Base-by-base conservation (phyloP, 2,113 vertebrate species). In the Lophius piscatorius region DNA sequence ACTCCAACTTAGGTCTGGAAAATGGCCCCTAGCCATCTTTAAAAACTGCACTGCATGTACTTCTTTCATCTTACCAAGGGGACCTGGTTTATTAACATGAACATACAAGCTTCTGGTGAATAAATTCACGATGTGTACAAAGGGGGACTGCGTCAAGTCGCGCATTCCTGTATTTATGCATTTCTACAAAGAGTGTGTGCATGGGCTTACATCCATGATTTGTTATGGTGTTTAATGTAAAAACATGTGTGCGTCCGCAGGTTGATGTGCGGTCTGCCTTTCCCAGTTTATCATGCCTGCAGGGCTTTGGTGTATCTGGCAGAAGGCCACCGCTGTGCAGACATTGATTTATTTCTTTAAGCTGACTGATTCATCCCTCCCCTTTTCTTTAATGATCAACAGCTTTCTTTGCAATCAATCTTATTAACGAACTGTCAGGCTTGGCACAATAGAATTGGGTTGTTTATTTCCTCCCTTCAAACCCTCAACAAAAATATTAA, bases 291-390 rank as follows among this genome's bases (percentile, higher is more conserved):
- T 60, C 46, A 13, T 14, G 12, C 57, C 69, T 24, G 26, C 34
- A 11, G 49, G 70, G 17, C 26, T 38, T 12, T 10, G 2, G 34
- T 9, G 28, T 31, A 24, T 45, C 23, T 69, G 76, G 79, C 73
- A 41, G 46, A 2, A 6, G 3, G 55, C 69, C 78, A 66, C 9
- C 2, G 2, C 4, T 20, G 4, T 10, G 64, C 49, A 17, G 54
- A 64, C 70, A 1, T 20, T 65, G 77, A 78, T 69, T 74, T 69
- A 69, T 72, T 44, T 12, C 20, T 45, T 36, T 21, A 26, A 29
- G 31, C 21, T 2, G 45, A 38, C 60, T 0, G 24, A 59, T 66
- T 72, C 34, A 17, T 31, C 39, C 8, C 0, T 16, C n/a, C n/a
- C 31, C 42, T 7, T 17, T 31, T 2, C 4, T 63, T 64, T 65